Conservation (phyloP, 1,140 invertebrate genomes). For the Spodoptera frugiperda region DNA sequence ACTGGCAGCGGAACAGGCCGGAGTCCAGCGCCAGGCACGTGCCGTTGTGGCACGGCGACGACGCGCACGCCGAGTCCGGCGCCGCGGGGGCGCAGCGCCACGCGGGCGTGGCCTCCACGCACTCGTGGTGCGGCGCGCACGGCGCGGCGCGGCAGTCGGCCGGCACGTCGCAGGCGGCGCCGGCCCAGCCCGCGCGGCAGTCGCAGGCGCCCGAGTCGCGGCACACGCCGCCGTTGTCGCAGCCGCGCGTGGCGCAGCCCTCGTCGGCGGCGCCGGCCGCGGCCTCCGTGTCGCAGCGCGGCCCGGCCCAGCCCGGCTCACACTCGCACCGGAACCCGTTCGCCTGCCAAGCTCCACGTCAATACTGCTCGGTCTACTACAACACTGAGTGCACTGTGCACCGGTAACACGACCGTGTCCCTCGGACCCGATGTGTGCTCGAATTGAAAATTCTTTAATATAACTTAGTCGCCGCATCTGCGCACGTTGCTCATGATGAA, state of each 20-base stretch:
- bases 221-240: conserved; percentile 91
- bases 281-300: conserved; percentile 86
- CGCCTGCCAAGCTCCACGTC: conserved; percentile 69
- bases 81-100: conserved; percentile 67
- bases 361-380: background rate
- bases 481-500: too few relatives aligned
- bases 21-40: conserved; percentile 86
- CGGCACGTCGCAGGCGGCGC: conserved; percentile 91
- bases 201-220: conserved; percentile 90
- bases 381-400: background rate
- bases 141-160: conserved; percentile 87
- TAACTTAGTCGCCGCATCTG: too few relatives aligned
- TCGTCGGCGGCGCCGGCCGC: conserved; percentile 51
- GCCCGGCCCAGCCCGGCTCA: conserved; percentile 89
- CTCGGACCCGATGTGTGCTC: too few relatives aligned
- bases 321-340: conserved; percentile 91
- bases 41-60: conserved; percentile 89
- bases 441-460: too few relatives aligned
- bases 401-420: background rate
- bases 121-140: conserved; percentile 81
- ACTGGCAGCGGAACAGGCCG: conserved; percentile 91
- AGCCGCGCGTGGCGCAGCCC: conserved; percentile 87
- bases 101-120: conserved; percentile 64
- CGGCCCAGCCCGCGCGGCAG: conserved; percentile 90
- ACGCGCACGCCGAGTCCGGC: conserved; percentile 83